These are phyloP conservation scores for Marronus borbonicus DNA, from an alignment of 2,888 invertebrate species.

Conservation along the genomic window DNA sequence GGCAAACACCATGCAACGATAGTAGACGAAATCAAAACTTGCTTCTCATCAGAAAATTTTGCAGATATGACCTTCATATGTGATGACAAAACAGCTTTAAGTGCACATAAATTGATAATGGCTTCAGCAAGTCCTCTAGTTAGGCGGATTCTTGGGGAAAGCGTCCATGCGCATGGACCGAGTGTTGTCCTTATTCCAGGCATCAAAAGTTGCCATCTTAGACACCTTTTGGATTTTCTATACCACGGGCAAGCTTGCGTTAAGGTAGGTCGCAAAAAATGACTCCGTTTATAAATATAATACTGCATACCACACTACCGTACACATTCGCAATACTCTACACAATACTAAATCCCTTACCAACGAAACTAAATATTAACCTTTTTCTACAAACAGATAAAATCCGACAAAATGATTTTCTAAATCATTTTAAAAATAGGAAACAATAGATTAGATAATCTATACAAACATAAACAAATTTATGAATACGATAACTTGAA, in stretches of 20 bases:
- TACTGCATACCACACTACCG: not conserved
- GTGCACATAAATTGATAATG: constrained; percentile 89
- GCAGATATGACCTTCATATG: constrained; percentile 90
- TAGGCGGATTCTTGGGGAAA: constrained; percentile 83
- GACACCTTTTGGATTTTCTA: constrained; percentile 86
- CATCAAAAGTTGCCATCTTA: constrained; percentile 84
- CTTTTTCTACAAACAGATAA: not conserved
- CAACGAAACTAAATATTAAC: not conserved
- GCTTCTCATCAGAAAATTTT: constrained; percentile 89
- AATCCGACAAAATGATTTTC: too few species aligned
- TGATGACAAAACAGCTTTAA: constrained; percentile 86
- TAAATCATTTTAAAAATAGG: too few species aligned
- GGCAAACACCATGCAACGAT: constrained; percentile 95
- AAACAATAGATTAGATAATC: too few species aligned
- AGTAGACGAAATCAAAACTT: constrained; percentile 91
- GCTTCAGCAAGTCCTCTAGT: constrained; percentile 91
- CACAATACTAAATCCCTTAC: not conserved
- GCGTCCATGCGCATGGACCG: constrained; percentile 79
- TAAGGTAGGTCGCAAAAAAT: constrained; percentile 72
- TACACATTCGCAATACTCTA: constrained; percentile 2
- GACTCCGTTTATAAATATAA: constrained; percentile 16
- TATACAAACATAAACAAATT: too few species aligned
- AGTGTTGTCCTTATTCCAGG: constrained; percentile 90
- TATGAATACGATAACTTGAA: too few species aligned
- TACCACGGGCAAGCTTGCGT: constrained; percentile 90